Evolutionary conservation across 1,140 invertebrate genomes (phyloP).

Genomic region (Neocloeon triangulifer): DNA sequence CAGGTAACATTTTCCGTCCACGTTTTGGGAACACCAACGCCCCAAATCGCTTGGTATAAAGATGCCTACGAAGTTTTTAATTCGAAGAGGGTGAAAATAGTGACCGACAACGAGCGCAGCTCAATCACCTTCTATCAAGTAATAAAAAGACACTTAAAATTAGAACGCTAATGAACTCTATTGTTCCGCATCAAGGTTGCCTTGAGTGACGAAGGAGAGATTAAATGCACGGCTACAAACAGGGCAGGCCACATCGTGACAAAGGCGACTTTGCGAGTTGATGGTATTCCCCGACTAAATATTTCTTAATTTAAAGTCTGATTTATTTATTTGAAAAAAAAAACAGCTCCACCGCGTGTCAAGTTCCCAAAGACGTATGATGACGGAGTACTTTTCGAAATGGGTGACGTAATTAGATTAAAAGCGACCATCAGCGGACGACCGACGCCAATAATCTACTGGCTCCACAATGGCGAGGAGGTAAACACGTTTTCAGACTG

Average conservation of each 20-base stretch:
- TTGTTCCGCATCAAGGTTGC: no score
- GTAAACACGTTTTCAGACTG: slow-evolving; percentile 12
- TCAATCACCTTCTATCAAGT: slow-evolving; percentile 53
- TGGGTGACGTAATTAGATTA: slow-evolving; percentile 63
- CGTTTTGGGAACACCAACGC: slow-evolving; percentile 57
- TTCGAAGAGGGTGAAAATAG: slow-evolving; percentile 49
- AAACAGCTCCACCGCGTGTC: slow-evolving; percentile 47
- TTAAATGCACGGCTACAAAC: slow-evolving; percentile 72
- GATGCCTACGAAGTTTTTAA: slow-evolving; percentile 69
- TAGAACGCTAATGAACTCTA: no score
- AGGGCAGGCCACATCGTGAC: slow-evolving; percentile 52
- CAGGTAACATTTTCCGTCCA: slow-evolving; percentile 57
- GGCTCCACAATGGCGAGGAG: slow-evolving; percentile 65
- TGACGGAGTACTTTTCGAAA: slow-evolving; percentile 69
- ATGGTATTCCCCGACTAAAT: slow-evolving; percentile 23
- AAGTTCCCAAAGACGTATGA: slow-evolving; percentile 59
- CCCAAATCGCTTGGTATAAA: slow-evolving; percentile 83
- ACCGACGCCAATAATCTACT: slow-evolving; percentile 58
- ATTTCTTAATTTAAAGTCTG: background rate
- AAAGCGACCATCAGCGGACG: slow-evolving; percentile 76
- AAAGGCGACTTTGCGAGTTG: slow-evolving; percentile 42
- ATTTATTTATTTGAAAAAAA: background rate
- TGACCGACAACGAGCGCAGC: slow-evolving; percentile 52
- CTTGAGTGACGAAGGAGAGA: slow-evolving; percentile 60
- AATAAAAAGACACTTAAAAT: no score